Evolutionary conservation across 2,113 vertebrate genomes (phyloP).

Genomic region (Fukomys damarensis): DNA sequence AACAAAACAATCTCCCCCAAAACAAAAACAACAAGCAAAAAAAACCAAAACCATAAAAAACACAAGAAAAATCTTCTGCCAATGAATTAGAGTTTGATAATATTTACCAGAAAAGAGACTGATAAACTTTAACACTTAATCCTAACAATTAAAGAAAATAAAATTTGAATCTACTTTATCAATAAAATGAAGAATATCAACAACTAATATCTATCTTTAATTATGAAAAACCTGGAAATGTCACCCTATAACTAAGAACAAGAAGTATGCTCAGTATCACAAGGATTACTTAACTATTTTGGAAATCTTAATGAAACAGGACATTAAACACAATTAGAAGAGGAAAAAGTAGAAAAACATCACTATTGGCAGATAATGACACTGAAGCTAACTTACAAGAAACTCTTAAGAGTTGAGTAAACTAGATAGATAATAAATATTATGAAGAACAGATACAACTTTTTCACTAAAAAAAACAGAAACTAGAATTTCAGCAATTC

Average conservation of each 20-base stretch:
- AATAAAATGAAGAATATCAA: slow-evolving; percentile 17
- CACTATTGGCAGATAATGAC: slow-evolving; percentile 13
- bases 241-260: slow-evolving; percentile 25
- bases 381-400: slow-evolving; percentile 20
- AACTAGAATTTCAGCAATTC: slow-evolving; percentile 32
- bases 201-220: not conserved
- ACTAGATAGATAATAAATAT: slow-evolving; percentile 6
- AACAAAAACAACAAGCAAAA: too few species aligned
- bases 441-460: not conserved
- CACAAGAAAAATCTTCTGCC: not conserved
- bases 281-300: not conserved
- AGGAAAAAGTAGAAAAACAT: not conserved
- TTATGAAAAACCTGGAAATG: not conserved
- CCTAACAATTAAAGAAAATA: slow-evolving; percentile 40
- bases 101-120: not conserved
- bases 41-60: too few species aligned
- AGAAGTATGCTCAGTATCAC: not conserved
- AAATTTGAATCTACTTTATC: not conserved
- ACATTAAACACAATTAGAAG: not conserved
- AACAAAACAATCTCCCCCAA: too few species aligned
- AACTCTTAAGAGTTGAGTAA: slow-evolving; percentile 48
- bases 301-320: slow-evolving; percentile 51
- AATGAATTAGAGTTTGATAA: not conserved
- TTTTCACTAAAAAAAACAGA: slow-evolving; percentile 28
- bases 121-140: not conserved